Conservation (phyloP, 2,888 invertebrate genomes). For the Aphrophora alni region DNA sequence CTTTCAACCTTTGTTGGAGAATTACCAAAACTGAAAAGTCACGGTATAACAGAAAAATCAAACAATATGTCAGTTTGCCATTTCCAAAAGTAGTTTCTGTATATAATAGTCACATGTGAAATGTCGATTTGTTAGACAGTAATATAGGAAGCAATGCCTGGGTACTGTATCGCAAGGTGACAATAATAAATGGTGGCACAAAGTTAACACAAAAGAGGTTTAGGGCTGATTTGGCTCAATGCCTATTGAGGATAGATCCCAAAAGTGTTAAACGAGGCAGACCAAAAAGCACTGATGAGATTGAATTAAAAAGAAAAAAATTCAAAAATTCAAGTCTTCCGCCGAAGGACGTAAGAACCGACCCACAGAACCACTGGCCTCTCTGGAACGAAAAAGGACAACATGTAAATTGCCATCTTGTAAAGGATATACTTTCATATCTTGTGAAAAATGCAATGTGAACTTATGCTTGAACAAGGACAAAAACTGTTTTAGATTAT, state of each 20-base stretch:
- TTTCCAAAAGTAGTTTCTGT: conserved; percentile 41
- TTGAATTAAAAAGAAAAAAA: neutral
- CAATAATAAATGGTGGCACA: neutral
- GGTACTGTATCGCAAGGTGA: conserved; percentile 22
- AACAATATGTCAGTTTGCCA: too few relatives aligned
- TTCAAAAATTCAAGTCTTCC: conserved; percentile 3
- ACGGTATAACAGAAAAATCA: too few relatives aligned
- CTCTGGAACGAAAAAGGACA: neutral
- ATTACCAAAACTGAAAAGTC: too few relatives aligned
- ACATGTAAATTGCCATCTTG: neutral
- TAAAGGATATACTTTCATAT: too few relatives aligned
- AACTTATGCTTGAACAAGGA: too few relatives aligned
- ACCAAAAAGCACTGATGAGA: neutral
- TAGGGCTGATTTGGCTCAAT: neutral
- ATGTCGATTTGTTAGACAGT: conserved; percentile 55
- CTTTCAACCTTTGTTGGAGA: too few relatives aligned
- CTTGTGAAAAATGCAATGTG: too few relatives aligned
- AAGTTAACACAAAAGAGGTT: too few relatives aligned
- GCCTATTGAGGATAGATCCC: neutral
- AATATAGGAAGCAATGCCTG: conserved; percentile 52
- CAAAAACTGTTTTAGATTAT: too few relatives aligned
- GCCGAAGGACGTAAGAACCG: conserved; percentile 25
- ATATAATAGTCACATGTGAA: conserved; percentile 55
- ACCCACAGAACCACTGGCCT: conserved; percentile 21
- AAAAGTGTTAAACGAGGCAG: too few relatives aligned